Base-by-base conservation (phyloP, 92 coral and sea anemone genomes). In the Diadumene lineata region DNA sequence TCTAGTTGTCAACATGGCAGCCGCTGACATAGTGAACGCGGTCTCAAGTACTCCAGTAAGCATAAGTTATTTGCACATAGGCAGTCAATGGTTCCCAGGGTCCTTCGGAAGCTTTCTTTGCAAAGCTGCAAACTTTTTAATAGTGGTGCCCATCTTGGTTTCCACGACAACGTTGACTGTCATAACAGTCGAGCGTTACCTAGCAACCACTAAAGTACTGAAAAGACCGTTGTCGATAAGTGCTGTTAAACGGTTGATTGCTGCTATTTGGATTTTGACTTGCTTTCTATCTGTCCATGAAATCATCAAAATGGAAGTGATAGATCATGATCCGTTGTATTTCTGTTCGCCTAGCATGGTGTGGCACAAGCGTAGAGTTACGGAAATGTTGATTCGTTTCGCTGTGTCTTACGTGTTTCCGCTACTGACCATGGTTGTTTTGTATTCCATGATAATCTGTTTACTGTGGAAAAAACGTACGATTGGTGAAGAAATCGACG, bases 131-230 rank as follows among this genome's bases (percentile, higher is more conserved):
- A n/a, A 65, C 57, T 74, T 77, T 25, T 17, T 83, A 19, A 21
- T 83, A 0, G 43, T 66, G 10, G 62, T 77, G 29, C 58, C 83
- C 15, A 83, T 83, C 18, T 32, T 66, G 19, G 74, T 83, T 1
- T 83, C 88, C n/a, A 77, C 69, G 28, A 43, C 79, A 21, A 83
- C 88, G 26, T 64, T 83, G 21, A 56, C 77, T 0, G 61, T 77
- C 34, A 83, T 83, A 34, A 72, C 88, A 13, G 56, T 83, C 27
- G 88, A 83, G 72, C 83, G 88, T 64, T 77, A 83, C 80, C 34
- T 77, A 68, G 83, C 83, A 83, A 82, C 81, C 32, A 63, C 79
- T 7, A 74, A 76, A 19, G 77, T 65, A 24, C 64, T 76, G 7
- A 82, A 70, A 46, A 74, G 73, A 60, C 83, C 88, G 46, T 48